Conservation (phyloP, 2,113 vertebrate genomes). For the Nycticryphes semicollaris region DNA sequence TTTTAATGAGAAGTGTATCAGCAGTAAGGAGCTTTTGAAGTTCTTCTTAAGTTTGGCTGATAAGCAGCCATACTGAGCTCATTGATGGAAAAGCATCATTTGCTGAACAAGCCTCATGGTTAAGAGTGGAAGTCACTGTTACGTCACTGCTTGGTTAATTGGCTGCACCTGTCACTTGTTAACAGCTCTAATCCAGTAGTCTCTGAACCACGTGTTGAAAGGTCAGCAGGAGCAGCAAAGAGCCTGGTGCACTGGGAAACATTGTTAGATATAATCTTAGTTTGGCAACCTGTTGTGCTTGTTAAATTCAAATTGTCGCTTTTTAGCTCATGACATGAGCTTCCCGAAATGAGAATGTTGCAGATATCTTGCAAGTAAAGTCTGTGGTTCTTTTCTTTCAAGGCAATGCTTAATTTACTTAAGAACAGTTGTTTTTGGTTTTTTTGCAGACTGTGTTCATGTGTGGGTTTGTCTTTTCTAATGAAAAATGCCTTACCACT, state of each 20-base stretch:
- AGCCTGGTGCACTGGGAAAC: slow-evolving; percentile 46
- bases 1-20: too few species aligned
- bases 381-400: background rate
- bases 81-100: slow-evolving; percentile 55
- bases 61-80: slow-evolving; percentile 62
- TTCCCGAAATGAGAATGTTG: background rate
- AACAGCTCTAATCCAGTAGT: slow-evolving; percentile 75
- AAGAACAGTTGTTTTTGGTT: background rate
- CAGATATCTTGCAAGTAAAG: background rate
- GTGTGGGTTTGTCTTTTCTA: background rate
- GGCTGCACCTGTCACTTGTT: slow-evolving; percentile 85
- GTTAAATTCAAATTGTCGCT: slow-evolving; percentile 69
- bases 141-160: slow-evolving; percentile 76
- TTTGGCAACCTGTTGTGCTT: slow-evolving; percentile 69
- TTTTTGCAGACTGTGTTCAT: background rate
- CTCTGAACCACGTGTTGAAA: slow-evolving; percentile 68
- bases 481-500: background rate
- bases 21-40: too few species aligned
- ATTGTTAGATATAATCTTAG: slow-evolving; percentile 73
- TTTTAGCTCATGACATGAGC: background rate
- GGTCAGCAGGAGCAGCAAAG: slow-evolving; percentile 73
- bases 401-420: background rate
- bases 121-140: slow-evolving; percentile 65
- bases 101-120: slow-evolving; percentile 34
- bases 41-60: too few species aligned